A percentile compares a stretch with the other conserved stretches of the same genome.
Evolutionary conservation across 1,140 invertebrate genomes (phyloP).

Genomic region (Dreissena polymorpha): DNA sequence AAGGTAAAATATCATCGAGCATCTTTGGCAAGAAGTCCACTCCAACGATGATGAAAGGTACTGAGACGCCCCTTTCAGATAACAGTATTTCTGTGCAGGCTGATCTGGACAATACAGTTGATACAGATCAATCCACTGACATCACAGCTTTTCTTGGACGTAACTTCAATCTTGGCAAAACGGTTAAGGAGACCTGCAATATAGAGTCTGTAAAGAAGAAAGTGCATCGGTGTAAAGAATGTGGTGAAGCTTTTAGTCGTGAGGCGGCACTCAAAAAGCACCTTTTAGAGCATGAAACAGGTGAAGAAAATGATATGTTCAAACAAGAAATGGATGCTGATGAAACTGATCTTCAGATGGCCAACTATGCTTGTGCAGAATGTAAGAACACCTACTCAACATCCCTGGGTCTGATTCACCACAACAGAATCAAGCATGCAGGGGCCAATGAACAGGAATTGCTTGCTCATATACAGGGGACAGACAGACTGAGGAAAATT

Average conservation of each 20-base stretch:
- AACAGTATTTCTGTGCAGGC: neutral
- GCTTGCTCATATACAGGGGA: slow-evolving; percentile 23
- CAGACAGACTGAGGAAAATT: slow-evolving; percentile 18
- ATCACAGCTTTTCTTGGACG: slow-evolving; percentile 33
- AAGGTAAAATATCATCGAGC: neutral
- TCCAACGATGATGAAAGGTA: too few relatives aligned
- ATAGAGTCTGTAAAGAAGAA: slow-evolving; percentile 43
- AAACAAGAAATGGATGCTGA: slow-evolving; percentile 1
- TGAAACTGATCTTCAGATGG: slow-evolving; percentile 5
- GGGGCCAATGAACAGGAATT: slow-evolving; percentile 27
- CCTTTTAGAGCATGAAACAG: slow-evolving; percentile 1
- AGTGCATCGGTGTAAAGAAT: slow-evolving; percentile 15
- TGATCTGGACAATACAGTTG: neutral
- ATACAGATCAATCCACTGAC: neutral
- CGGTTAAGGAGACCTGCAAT: slow-evolving; percentile 6
- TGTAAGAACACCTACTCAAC: slow-evolving; percentile 40
- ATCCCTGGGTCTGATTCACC: slow-evolving; percentile 36
- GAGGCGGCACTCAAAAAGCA: slow-evolving; percentile 41
- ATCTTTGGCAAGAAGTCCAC: neutral
- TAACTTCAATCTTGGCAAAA: slow-evolving; percentile 47
- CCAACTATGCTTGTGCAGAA: slow-evolving; percentile 21
- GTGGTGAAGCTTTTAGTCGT: slow-evolving; percentile 37
- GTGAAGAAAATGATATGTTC: neutral
- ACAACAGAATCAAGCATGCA: slow-evolving; percentile 33
- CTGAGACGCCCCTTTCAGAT: too few relatives aligned